phyloP scores from a whole-genome alignment of 1,140 invertebrate species.

The Bombus superbus region DNA sequence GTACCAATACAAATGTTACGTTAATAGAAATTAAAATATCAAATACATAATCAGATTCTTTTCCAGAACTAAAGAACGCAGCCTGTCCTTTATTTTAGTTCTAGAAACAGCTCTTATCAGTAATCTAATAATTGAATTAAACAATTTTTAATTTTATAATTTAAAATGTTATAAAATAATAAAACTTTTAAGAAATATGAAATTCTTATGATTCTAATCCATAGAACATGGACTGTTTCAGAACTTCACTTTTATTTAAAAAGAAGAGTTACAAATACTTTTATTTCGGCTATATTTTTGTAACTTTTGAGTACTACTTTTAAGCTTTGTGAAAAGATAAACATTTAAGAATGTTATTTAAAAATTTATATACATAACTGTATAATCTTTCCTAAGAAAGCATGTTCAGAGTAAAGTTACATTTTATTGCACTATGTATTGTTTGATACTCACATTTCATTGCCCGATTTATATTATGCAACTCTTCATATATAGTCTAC shows the following conservation, averaged over 20 bases:
- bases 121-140: too few relatives aligned
- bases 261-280: constrained; percentile 1
- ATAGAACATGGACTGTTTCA: background rate
- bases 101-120: background rate
- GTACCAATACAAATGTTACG: background rate
- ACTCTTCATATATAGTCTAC: constrained; percentile 35
- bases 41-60: background rate
- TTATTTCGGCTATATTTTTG: background rate
- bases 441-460: constrained; percentile 42
- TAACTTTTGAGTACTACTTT: background rate
- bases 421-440: constrained; percentile 47
- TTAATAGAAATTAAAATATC: background rate
- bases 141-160: too few relatives aligned
- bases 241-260: background rate
- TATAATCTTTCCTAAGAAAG: constrained; percentile 39
- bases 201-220: background rate
- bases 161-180: background rate
- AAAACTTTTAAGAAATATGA: background rate
- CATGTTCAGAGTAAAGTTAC: constrained; percentile 58
- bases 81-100: constrained; percentile 26
- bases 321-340: background rate
- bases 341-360: background rate
- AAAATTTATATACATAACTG: constrained; percentile 12
- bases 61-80: constrained; percentile 18
- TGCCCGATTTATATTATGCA: constrained; percentile 22